Conservation (phyloP, 2,888 invertebrate species). For the Formica aserva region DNA sequence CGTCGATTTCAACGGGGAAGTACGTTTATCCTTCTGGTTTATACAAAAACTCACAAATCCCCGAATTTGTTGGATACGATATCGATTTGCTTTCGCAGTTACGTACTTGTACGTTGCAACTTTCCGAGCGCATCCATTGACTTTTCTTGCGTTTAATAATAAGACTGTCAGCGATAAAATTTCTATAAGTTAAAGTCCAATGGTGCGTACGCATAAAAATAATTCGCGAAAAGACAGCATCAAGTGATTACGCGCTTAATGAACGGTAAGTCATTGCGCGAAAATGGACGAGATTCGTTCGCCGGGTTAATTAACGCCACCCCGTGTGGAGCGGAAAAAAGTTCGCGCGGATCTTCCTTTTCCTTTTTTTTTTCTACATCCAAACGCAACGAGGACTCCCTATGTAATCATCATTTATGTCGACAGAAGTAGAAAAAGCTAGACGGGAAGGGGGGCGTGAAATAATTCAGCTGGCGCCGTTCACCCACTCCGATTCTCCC, state of each 20-base stretch:
- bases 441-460: constrained; percentile 29
- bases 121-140: not conserved
- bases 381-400: constrained; percentile 33
- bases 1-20: constrained; percentile 23
- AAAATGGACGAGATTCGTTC: constrained; percentile 56
- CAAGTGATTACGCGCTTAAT: constrained; percentile 71
- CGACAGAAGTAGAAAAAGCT: constrained; percentile 41
- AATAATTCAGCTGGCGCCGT: constrained; percentile 51
- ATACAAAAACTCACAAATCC: constrained; percentile 61
- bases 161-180: not conserved
- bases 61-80: constrained; percentile 45
- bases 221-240: constrained; percentile 61
- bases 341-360: constrained; percentile 5
- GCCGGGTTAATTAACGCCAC: constrained; percentile 58
- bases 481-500: constrained; percentile 17
- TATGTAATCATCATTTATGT: constrained; percentile 55
- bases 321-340: constrained; percentile 38
- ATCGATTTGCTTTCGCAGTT: constrained; percentile 23
- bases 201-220: constrained; percentile 29
- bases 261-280: constrained; percentile 71
- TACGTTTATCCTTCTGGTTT: constrained; percentile 44
- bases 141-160: constrained; percentile 1
- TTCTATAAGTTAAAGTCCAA: constrained; percentile 10
- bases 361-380: not conserved
- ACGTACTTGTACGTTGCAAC: not conserved